Evolutionary conservation across 2,888 invertebrate species (phyloP).

Genomic region (Bellardia pandia): DNA sequence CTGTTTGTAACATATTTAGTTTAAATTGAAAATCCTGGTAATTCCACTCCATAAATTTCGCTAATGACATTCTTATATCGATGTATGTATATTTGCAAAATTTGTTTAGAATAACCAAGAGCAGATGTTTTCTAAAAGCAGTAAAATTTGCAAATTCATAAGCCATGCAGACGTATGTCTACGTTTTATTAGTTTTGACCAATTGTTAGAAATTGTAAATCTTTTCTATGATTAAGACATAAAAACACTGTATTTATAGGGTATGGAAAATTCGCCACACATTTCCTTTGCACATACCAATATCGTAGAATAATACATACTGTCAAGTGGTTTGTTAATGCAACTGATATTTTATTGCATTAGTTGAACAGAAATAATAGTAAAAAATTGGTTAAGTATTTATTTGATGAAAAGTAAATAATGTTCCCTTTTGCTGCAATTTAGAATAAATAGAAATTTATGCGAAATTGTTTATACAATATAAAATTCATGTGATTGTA

Average conservation of each 20-base stretch:
- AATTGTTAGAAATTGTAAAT: no score
- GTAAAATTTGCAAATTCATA: no score
- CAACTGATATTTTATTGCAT: slow-evolving; percentile 1
- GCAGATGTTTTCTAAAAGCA: no score
- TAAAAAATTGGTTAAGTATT: background rate
- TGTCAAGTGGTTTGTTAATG: slow-evolving; percentile 9
- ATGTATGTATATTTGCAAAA: no score
- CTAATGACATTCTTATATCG: no score
- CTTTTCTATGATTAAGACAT: no score
- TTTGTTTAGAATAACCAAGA: no score
- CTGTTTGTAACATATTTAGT: background rate
- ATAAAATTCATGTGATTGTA: background rate
- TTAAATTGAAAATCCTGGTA: background rate
- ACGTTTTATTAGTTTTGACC: no score
- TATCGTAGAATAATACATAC: background rate
- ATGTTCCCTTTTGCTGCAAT: background rate
- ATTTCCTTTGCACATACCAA: background rate
- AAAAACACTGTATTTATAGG: no score
- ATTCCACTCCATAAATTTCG: no score
- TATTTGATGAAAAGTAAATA: slow-evolving; percentile 18
- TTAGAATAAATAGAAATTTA: background rate
- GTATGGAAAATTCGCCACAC: background rate
- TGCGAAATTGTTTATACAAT: background rate
- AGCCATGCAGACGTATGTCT: no score
- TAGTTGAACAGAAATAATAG: background rate